These are phyloP conservation scores for Bettongia penicillata DNA, from an alignment of 2,113 vertebrate species.

Conservation along the genomic window DNA sequence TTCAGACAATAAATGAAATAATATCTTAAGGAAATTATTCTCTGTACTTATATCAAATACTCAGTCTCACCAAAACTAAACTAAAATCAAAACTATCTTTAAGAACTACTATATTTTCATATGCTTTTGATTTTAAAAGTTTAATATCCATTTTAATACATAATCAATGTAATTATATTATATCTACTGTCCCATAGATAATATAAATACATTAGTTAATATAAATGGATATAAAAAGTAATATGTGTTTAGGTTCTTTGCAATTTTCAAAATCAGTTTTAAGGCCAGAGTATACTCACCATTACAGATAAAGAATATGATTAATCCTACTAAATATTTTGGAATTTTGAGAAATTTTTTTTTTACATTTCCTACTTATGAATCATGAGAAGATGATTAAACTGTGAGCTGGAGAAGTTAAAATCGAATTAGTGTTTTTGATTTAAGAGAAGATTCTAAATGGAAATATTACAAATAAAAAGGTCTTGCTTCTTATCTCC, in stretches of 20 bases:
- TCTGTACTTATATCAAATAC: slow-evolving; percentile 33
- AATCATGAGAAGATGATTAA: slow-evolving; percentile 33
- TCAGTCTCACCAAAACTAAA: slow-evolving; percentile 33
- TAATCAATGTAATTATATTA: slow-evolving; percentile 9
- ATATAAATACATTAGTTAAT: slow-evolving; percentile 50
- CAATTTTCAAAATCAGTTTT: slow-evolving; percentile 43
- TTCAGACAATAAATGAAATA: neutral
- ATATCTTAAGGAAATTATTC: neutral
- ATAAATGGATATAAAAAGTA: slow-evolving; percentile 24
- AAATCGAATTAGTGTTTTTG: slow-evolving; percentile 15
- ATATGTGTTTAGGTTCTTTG: slow-evolving; percentile 33
- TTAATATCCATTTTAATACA: slow-evolving; percentile 35
- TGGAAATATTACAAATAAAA: neutral
- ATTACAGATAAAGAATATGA: slow-evolving; percentile 31
- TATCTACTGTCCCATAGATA: slow-evolving; percentile 14
- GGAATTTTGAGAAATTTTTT: slow-evolving; percentile 40
- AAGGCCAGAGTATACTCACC: slow-evolving; percentile 32
- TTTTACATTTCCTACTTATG: slow-evolving; percentile 47
- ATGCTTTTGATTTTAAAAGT: slow-evolving; percentile 21
- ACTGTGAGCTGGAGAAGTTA: slow-evolving; percentile 19
- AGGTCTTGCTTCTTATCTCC: slow-evolving; percentile 20
- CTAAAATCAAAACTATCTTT: neutral
- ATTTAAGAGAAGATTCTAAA: neutral
- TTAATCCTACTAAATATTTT: slow-evolving; percentile 53
- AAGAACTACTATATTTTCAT: slow-evolving; percentile 6